phyloP scores from a whole-genome alignment of 2,888 invertebrate genomes.

The Epinotia nisella region DNA sequence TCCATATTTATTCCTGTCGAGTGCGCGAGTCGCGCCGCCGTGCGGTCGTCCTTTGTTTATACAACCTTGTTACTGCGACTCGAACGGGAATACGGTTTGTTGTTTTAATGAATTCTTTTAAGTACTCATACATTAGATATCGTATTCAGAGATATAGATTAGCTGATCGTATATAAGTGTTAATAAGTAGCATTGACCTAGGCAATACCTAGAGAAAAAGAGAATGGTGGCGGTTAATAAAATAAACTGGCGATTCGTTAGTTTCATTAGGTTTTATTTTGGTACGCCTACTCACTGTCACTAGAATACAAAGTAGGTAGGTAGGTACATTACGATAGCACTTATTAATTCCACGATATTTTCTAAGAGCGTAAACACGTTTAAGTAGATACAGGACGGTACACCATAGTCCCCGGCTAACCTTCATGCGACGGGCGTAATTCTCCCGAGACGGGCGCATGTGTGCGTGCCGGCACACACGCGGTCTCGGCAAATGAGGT shows the following conservation, averaged over 20 bases:
- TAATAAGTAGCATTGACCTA: too few relatives aligned
- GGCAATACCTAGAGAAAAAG: too few relatives aligned
- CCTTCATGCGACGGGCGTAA: constrained; percentile 32
- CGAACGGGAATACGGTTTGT: constrained; percentile 36
- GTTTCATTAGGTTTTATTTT: neutral
- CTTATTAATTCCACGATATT: neutral
- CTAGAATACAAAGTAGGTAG: too few relatives aligned
- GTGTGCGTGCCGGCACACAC: constrained; percentile 40
- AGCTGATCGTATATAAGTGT: too few relatives aligned
- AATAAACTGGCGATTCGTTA: neutral
- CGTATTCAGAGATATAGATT: too few relatives aligned
- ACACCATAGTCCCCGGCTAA: constrained; percentile 21
- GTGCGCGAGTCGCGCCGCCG: constrained; percentile 10
- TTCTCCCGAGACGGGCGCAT: constrained; percentile 28
- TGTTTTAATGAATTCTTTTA: constrained; percentile 35
- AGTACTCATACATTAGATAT: constrained; percentile 3
- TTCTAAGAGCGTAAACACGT: neutral
- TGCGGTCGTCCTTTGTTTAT: constrained; percentile 38
- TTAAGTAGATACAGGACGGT: constrained; percentile 2
- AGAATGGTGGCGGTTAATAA: too few relatives aligned
- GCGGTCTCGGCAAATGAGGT: constrained; percentile 38
- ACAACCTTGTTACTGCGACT: constrained; percentile 36
- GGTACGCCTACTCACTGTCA: too few relatives aligned
- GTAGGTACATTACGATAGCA: too few relatives aligned
- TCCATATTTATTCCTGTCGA: constrained; percentile 18